Percentiles rank a stretch among this genome's conserved stretches.
phyloP scores from a whole-genome alignment of 2,888 invertebrate species.

The Xylota segnis region DNA sequence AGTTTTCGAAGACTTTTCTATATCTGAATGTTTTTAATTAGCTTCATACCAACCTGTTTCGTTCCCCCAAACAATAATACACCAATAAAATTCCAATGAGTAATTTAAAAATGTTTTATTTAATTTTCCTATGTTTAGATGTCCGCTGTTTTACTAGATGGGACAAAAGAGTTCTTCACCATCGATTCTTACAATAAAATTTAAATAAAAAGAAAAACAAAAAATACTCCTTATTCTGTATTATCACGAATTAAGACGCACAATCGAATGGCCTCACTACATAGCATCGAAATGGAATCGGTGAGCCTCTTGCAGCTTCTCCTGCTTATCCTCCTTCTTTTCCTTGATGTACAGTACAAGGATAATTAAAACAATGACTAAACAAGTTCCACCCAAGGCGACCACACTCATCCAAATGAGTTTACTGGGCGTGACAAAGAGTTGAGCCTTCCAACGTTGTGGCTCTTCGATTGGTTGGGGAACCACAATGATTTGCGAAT shows the following conservation, averaged over 20 bases:
- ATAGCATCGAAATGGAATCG: slow-evolving; percentile 95
- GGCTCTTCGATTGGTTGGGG: slow-evolving; percentile 93
- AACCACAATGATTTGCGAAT: slow-evolving; percentile 98
- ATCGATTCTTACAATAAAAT: slow-evolving; percentile 30
- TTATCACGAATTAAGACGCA: slow-evolving; percentile 56
- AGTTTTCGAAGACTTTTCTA: no score
- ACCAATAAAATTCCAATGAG: not conserved
- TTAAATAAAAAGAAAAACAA: slow-evolving; percentile 27
- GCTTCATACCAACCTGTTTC: no score
- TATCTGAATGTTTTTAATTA: no score
- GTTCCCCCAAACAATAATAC: not conserved
- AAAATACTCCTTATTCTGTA: slow-evolving; percentile 42
- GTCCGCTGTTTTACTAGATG: not conserved
- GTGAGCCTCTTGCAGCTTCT: slow-evolving; percentile 91
- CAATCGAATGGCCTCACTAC: slow-evolving; percentile 84
- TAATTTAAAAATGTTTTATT: slow-evolving; percentile 42
- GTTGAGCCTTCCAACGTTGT: slow-evolving; percentile 93
- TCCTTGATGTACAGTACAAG: slow-evolving; percentile 96
- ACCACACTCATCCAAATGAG: slow-evolving; percentile 96
- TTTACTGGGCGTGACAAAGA: slow-evolving; percentile 98
- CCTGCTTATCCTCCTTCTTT: slow-evolving; percentile 91
- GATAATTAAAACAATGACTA: slow-evolving; percentile 93
- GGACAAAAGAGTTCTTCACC: not conserved
- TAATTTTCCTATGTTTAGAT: slow-evolving; percentile 25
- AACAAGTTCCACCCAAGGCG: slow-evolving; percentile 93